phyloP scores from a whole-genome alignment of 2,888 invertebrate genomes.

The Shargacucullia verbasci region DNA sequence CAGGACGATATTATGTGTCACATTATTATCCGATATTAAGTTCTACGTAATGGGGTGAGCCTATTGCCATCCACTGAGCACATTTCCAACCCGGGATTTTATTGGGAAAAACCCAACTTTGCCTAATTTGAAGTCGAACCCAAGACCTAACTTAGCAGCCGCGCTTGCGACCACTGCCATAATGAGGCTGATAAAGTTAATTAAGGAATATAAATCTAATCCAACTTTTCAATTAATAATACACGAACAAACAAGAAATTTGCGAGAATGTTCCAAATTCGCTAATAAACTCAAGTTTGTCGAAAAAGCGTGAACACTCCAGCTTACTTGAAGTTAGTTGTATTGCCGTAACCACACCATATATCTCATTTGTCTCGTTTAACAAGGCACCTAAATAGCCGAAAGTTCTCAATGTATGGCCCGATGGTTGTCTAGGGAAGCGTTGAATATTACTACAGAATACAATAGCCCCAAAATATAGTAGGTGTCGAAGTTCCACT shows the following conservation, averaged over 20 bases:
- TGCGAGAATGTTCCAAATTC: slow-evolving; percentile 21
- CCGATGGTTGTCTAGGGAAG: slow-evolving; percentile 31
- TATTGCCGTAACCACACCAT: slow-evolving; percentile 25
- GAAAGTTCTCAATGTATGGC: slow-evolving; percentile 26
- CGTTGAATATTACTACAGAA: slow-evolving; percentile 30
- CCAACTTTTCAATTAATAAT: too few species aligned
- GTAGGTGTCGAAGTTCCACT: slow-evolving; percentile 24
- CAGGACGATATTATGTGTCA: background rate
- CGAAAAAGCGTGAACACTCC: slow-evolving; percentile 25
- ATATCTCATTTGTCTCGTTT: slow-evolving; percentile 36
- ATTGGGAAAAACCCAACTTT: too few species aligned
- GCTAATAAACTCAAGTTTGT: slow-evolving; percentile 33
- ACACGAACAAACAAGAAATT: slow-evolving; percentile 8
- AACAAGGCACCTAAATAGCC: slow-evolving; percentile 32
- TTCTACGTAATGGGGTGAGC: too few species aligned
- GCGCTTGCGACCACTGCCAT: too few species aligned
- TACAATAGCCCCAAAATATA: slow-evolving; percentile 12
- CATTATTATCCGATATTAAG: too few species aligned
- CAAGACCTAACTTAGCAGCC: too few species aligned
- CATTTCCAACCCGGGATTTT: too few species aligned
- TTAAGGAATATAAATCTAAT: too few species aligned
- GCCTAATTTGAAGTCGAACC: too few species aligned
- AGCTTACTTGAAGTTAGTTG: slow-evolving; percentile 13
- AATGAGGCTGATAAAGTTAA: too few species aligned
- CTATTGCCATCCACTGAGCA: too few species aligned